Evolutionary conservation across 2,113 vertebrate species (phyloP).

Genomic region (Camelus dromedarius): DNA sequence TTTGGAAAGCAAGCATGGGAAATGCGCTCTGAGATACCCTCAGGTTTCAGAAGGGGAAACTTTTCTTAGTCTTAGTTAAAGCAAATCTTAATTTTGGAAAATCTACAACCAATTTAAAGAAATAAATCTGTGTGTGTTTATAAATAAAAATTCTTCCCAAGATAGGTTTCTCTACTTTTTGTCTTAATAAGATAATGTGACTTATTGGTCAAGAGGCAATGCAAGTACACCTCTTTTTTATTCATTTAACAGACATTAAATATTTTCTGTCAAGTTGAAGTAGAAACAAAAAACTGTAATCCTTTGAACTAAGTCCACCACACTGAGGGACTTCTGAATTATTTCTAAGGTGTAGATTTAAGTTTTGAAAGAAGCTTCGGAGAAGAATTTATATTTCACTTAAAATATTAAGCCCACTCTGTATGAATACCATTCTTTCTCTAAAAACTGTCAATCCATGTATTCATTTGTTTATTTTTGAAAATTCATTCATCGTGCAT

Average conservation of each 20-base stretch:
- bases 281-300: background rate
- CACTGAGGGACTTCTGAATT: background rate
- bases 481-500: background rate
- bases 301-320: background rate
- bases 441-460: background rate
- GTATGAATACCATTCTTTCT: background rate
- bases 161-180: background rate
- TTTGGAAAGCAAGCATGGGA: background rate
- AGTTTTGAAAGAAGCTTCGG: background rate
- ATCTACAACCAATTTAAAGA: background rate
- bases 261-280: constrained; percentile 45
- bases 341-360: background rate
- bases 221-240: background rate
- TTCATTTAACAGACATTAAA: constrained; percentile 1
- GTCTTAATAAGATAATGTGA: background rate
- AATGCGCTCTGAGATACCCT: background rate
- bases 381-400: constrained; percentile 3
- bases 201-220: constrained; percentile 18
- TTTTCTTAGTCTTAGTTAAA: background rate
- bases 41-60: constrained; percentile 19
- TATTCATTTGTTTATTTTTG: background rate
- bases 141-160: background rate
- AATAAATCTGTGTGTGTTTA: background rate
- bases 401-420: background rate
- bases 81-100: background rate